Evolutionary conservation across 2,797 vertebrate species (phyloP), one percentile per base, ranked within the genome.

Genomic region (Sylvilagus floridanus): DNA sequence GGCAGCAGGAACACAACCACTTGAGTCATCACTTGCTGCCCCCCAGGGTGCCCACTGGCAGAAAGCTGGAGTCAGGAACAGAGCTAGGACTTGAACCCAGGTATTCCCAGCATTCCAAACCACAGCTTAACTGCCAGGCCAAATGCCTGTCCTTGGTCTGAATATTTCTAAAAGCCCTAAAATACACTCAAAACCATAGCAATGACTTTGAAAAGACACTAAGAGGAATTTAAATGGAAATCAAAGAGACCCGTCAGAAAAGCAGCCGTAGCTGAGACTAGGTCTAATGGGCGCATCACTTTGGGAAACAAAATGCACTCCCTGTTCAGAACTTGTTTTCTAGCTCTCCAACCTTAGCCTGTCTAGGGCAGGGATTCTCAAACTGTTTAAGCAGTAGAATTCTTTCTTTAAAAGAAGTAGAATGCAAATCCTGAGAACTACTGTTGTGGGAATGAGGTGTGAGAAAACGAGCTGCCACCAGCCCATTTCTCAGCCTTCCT

Each of bases 251-350:
- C 28, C 2, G 65, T 32, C 3, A 12, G 66, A 75, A 32, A 71
- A 76, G 75, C 37, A 81, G 83, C 50, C 7, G 2, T 1, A 14
- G 72, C 30, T 84, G 63, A 32, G 16, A 17, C 52, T 62, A 37
- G 19, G 68, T 69, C 95, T 96, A 72, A 30, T 21, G 37, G 95
- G 97, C 78, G 94, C 78, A 95, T 69, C 57, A 82, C n/a, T 37
- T 85, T 88, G 65, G 93, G 93, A 97, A 97, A 94, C 79, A 95
- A 89, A 76, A 71, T 1, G 11, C 11, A 12, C 24, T 71, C 63
- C 71, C n/a, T 6, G 14, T 4, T 32, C 13, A 62, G 66, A 42
- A 54, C 37, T 2, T 52, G 32, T 11, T 57, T 90, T 84, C 83
- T 63, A 71, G 84, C 37, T 77, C 81, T 82, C 63, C 66, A 69